phyloP scores from a whole-genome alignment of 2,797 vertebrate genomes.

The Selene dorsalis region DNA sequence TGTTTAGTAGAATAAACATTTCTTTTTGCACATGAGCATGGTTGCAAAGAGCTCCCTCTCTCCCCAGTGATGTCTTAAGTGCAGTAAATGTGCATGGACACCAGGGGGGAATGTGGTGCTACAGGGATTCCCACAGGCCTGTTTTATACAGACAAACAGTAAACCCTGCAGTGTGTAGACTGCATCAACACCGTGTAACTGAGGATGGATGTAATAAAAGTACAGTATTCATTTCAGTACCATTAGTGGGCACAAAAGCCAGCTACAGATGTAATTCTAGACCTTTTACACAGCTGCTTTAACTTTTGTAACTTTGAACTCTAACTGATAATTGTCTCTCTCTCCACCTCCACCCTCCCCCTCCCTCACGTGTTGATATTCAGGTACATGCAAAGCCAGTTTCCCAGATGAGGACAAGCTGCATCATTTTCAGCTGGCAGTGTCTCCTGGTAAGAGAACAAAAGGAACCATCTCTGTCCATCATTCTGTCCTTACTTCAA shows the following conservation, averaged over 20 bases:
- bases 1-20: background rate
- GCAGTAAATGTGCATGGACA: conserved; percentile 62
- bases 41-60: background rate
- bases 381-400: conserved; percentile 97
- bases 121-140: conserved; percentile 18
- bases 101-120: conserved; percentile 72
- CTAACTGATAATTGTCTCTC: background rate
- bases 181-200: background rate
- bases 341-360: background rate
- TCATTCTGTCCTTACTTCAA: background rate
- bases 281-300: conserved; percentile 2
- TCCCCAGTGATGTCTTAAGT: background rate
- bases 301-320: background rate
- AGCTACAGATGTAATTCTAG: background rate
- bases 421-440: conserved; percentile 94
- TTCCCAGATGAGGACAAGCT: conserved; percentile 98
- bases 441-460: conserved; percentile 92
- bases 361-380: conserved; percentile 22
- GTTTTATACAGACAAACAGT: background rate
- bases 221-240: conserved; percentile 1
- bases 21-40: background rate
- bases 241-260: background rate
- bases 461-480: background rate
- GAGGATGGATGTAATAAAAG: conserved; percentile 6
- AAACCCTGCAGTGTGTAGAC: conserved; percentile 8